Evolutionary conservation across 2,113 vertebrate species (phyloP), one percentile per base, ranked within the genome.

Genomic region (Echinops telfairi): DNA sequence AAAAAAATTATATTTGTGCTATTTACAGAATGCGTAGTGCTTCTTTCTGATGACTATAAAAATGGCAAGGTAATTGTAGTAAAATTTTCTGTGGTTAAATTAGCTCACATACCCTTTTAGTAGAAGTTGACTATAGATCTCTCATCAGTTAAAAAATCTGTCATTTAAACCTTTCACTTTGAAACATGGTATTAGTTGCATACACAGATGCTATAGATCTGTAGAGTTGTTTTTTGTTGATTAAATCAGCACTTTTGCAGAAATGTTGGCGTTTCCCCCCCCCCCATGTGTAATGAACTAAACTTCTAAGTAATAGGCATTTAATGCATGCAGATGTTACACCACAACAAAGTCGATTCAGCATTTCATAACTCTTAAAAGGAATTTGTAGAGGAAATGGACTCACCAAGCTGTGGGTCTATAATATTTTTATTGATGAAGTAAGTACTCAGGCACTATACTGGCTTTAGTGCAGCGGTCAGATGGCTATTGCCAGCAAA

Each of bases 391-490:
- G 91, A 83, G 92, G 90, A 95, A 90, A 80, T 95, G 43, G 47
- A 66, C 27, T 95, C 80, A 68, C 64, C 60, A 90, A 16, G 16
- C 79, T 94, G 78, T 91, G 86, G n/a, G 60, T 83, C 93, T 95
- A 31, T 95, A 89, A 80, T 93, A 78, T 94, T 96, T 96, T 95
- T 94, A 92, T 86, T 90, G 83, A 82, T 93, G 33, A 90, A 81
- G 22, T 93, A 83, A 81, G 22, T 93, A 83, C 15, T 15, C 70
- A 94, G 62, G 86, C 66, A 71, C 9, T 92, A 62, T 40, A 40
- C 58, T 79, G 83, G 40, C 70, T 80, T 95, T 64, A 84, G 43
- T 91, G 38, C 93, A 89, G 89, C 75, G 84, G 68, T 62, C 43
- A 88, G 73, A 66, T 80, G 83, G 40, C 16, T 40, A 8, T 47